A percentile compares a stretch with the other conserved stretches of the same genome.
phyloP scores from a whole-genome alignment of 2,113 vertebrate species.

The Elgaria multicarinata region DNA sequence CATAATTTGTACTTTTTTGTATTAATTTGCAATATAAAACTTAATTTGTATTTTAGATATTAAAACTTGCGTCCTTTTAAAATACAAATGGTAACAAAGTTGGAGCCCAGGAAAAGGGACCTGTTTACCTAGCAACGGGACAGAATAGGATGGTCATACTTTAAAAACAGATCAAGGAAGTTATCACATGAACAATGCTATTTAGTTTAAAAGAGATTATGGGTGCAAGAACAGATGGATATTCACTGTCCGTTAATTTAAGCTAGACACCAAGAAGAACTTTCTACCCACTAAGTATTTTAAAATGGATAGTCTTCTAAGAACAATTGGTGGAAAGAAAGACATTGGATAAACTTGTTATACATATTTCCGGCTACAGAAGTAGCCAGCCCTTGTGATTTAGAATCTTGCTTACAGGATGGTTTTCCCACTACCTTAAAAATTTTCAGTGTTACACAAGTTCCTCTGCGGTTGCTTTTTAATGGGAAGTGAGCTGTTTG shows the following conservation, averaged over 20 bases:
- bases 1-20: neutral
- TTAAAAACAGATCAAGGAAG: neutral
- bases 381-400: neutral
- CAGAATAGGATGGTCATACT: neutral
- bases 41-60: neutral
- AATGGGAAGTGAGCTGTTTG: neutral
- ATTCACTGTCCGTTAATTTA: neutral
- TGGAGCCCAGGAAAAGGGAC: too few relatives aligned
- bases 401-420: neutral
- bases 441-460: neutral
- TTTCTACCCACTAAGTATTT: neutral
- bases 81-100: neutral
- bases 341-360: neutral
- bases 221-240: neutral
- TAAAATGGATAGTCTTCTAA: neutral
- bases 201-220: neutral
- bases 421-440: neutral
- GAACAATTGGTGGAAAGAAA: neutral
- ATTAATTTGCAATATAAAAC: neutral
- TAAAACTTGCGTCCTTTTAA: neutral
- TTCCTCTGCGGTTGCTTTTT: neutral
- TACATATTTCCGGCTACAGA: neutral
- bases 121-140: neutral
- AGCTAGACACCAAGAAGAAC: neutral
- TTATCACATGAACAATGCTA: neutral